phyloP scores from a whole-genome alignment of 2,888 invertebrate genomes.

The Peribatodes rhomboidaria region DNA sequence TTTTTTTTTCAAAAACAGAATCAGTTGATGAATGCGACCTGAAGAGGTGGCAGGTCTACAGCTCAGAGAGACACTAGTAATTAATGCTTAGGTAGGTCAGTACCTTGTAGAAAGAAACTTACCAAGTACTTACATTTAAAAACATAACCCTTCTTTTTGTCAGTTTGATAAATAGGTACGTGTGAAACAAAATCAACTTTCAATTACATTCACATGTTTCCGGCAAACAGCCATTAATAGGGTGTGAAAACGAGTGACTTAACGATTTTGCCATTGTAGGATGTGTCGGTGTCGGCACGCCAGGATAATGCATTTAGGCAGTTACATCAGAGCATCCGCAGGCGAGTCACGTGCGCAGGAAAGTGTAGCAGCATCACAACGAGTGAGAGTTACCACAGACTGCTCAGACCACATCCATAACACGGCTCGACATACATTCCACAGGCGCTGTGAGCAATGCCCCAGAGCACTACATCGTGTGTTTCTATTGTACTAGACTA shows the following conservation, averaged over 20 bases:
- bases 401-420: constrained; percentile 26
- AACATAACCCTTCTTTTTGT: too few species aligned
- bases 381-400: constrained; percentile 74
- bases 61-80: too few species aligned
- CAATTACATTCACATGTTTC: neutral
- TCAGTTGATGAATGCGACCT: too few species aligned
- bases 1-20: too few species aligned
- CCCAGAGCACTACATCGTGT: neutral
- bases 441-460: neutral
- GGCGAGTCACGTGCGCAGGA: constrained; percentile 79
- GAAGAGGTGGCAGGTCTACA: too few species aligned
- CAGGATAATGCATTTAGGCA: constrained; percentile 72
- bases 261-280: constrained; percentile 36
- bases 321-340: constrained; percentile 71
- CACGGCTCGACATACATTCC: constrained; percentile 26
- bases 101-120: too few species aligned
- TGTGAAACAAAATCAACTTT: neutral
- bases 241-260: constrained; percentile 32
- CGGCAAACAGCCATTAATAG: constrained; percentile 13
- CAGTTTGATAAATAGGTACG: too few species aligned
- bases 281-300: constrained; percentile 49
- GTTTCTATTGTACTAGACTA: too few species aligned
- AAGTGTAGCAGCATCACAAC: constrained; percentile 83
- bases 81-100: too few species aligned
- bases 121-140: too few species aligned